Evolutionary conservation across 2,797 vertebrate genomes (phyloP).

Genomic region (Ptychobarbus kaznakovi): DNA sequence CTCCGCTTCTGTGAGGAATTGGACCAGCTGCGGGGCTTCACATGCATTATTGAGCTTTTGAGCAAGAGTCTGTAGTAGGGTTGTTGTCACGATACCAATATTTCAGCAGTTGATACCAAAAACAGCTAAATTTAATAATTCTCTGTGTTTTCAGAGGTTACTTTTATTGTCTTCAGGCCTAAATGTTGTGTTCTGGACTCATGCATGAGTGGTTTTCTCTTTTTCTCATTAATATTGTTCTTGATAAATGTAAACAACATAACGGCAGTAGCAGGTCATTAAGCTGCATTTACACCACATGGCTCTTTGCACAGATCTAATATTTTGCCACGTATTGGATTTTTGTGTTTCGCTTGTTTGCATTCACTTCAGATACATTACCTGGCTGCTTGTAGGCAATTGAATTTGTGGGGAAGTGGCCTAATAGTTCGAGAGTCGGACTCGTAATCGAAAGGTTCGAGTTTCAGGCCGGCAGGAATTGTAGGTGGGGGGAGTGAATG

Average conservation of each 20-base stretch:
- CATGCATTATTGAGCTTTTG: constrained; percentile 35
- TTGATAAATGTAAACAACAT: constrained; percentile 17
- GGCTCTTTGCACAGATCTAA: constrained; percentile 11
- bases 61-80: constrained; percentile 6
- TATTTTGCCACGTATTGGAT: constrained; percentile 21
- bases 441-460: no score
- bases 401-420: no score
- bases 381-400: no score
- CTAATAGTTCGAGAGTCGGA: no score
- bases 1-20: constrained; percentile 14
- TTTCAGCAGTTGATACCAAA: neutral
- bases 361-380: constrained; percentile 6
- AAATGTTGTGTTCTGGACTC: neutral
- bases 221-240: constrained; percentile 7
- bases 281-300: constrained; percentile 14
- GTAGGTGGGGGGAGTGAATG: no score
- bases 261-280: constrained; percentile 8
- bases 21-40: constrained; percentile 27
- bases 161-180: neutral
- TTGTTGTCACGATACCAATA: constrained; percentile 8
- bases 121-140: neutral
- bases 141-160: neutral
- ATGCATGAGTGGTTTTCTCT: neutral
- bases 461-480: no score
- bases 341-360: constrained; percentile 14